Base-by-base conservation (phyloP, 2,113 vertebrate genomes). In the Aramus guarauna region DNA sequence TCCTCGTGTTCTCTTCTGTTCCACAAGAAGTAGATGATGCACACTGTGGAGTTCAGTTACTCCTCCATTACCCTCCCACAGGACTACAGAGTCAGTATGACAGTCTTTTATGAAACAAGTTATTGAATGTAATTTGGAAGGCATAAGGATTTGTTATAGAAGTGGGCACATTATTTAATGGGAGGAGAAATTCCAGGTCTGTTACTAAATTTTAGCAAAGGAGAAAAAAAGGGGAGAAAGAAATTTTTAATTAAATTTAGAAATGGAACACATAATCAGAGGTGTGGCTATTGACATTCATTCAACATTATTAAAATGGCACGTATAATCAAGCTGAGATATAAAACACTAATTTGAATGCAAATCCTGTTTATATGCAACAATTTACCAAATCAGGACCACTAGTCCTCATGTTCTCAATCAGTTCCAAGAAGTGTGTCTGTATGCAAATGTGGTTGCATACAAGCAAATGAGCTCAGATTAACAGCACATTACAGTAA, bases 391-490 rank as follows among this genome's bases (percentile, higher is more conserved):
- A 86, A 94, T 86, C 53, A 82, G 74, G 48, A 95, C 78, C 66
- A 85, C 56, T 69, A 92, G 69, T 69, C 45, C 27, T 94, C 92
- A 47, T 74, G 52, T 73, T 94, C 74, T 90, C 60, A 66, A 48
- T 84, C 85, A 88, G 36, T 79, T 90, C 83, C 71, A 64, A 92
- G 32, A 96, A 95, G 37, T 76, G 60, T 26, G 88, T 52, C 93
- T 97, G 69, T 50, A 88, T 95, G 60, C 85, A 94, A 97, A 95
- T 67, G 43, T 0, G 6, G 34, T 55, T 92, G 87, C 69, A 71
- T 71, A 88, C 39, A 88, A 94, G 58, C 89, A 97, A 97, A 71
- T 88, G 81, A 90, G 83, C 84, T 95, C 47, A 90, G 79, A 91
- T 93, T 94, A 96, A 91, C 58, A 79, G 76, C 69, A 88, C 45